Conservation (phyloP, 2,113 vertebrate genomes). For the Etheostoma cragini region DNA sequence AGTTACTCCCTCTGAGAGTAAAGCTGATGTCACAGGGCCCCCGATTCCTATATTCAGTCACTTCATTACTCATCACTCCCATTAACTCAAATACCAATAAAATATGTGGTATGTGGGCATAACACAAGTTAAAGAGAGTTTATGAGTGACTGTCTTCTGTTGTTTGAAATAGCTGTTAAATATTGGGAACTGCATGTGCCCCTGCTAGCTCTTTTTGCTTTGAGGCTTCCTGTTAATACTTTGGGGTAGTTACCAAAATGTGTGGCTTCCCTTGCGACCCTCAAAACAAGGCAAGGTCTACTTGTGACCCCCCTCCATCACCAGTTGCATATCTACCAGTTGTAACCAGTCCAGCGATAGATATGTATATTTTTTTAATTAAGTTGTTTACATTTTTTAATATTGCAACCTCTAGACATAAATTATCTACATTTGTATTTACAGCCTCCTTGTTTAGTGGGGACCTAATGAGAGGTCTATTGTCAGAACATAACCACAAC, state of each 20-base stretch:
- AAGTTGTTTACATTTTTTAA: too few relatives aligned
- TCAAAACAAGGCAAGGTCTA: too few relatives aligned
- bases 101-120: conserved; percentile 16
- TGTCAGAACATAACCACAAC: too few relatives aligned
- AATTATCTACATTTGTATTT: not conserved
- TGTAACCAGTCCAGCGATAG: not conserved
- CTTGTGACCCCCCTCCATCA: too few relatives aligned
- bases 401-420: not conserved
- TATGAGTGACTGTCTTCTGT: not conserved
- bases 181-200: not conserved
- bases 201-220: not conserved
- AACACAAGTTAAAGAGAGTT: conserved; percentile 5
- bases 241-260: not conserved
- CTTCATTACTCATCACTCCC: conserved; percentile 62
- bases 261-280: too few relatives aligned
- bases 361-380: too few relatives aligned
- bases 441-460: not conserved
- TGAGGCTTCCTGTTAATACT: not conserved
- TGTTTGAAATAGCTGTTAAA: not conserved
- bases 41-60: conserved; percentile 44
- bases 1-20: conserved; percentile 20
- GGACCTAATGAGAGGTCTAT: not conserved
- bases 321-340: not conserved
- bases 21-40: conserved; percentile 53
- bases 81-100: conserved; percentile 47